Base-by-base conservation (phyloP, 1,140 invertebrate genomes). In the Halesus radiatus region DNA sequence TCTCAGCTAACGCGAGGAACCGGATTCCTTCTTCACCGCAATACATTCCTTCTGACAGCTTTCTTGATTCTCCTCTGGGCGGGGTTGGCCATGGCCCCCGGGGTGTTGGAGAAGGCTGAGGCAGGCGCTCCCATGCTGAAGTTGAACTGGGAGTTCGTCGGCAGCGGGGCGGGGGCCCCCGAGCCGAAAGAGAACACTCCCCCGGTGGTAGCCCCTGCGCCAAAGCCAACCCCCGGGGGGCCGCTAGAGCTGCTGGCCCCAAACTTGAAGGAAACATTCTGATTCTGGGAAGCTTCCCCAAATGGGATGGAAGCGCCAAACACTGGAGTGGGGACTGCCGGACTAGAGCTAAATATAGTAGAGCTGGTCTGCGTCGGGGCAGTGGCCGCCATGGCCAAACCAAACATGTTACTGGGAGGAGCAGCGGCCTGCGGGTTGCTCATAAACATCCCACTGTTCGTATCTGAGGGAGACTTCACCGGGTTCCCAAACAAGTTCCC, bases 41-140 rank as follows among this genome's bases (percentile, higher is more conserved):
- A 15, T 13, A 80, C 74, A 29, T 72, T 81, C 29, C 82, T 60
- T 76, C 82, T 73, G 3, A 81, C 79, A 5, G 82, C 82, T 52
- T 81, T 83, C 76, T 81, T 83, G 22, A 76, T 79, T 22, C 79
- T 58, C 20, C 82, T 52, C 79, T 45, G 68, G 7, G 79, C 20
- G 13, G 58, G 53, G 52, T 18, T 62, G 3, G 79, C 50, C 13
- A 73, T 78, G n/a, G 72, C 64, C 1, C 82, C 79, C 15, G 79
- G 79, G 8, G 53, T 52, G n/a, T n/a, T 7, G 20, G 72, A 72
- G 45, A 75, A 72, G 15, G 77, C 56, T 1, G 81, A 75, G 3
- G 81, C 50, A 1, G 78, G 77, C 23, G 82, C 80, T 0, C 82
- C 81, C 81, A 80, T 80, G 53, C 76, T 83, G 76, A 83, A 83